A percentile compares a stretch with the other conserved stretches of the same genome.
phyloP scores from a whole-genome alignment of 2,888 invertebrate genomes.

The Drosophila histrio region DNA sequence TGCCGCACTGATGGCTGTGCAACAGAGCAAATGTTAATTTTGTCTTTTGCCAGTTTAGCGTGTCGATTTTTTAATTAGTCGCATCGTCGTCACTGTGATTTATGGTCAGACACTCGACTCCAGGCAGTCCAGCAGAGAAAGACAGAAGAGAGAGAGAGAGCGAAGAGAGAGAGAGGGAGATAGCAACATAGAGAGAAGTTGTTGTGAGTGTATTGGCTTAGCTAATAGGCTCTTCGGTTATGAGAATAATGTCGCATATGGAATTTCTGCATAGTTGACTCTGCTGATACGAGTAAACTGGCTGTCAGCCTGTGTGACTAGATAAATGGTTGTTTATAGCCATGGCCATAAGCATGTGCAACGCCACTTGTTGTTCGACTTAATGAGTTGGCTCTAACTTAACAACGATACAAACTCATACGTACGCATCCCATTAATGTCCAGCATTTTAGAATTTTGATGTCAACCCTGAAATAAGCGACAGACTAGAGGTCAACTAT shows the following conservation, averaged over 20 bases:
- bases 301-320: slow-evolving; percentile 15
- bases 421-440: slow-evolving; percentile 8
- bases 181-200: slow-evolving; percentile 51
- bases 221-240: slow-evolving; percentile 73
- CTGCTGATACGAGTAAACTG: slow-evolving; percentile 37
- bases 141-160: neutral
- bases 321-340: slow-evolving; percentile 65
- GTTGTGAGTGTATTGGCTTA: slow-evolving; percentile 66
- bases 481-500: slow-evolving; percentile 52
- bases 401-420: slow-evolving; percentile 6
- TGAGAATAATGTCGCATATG: slow-evolving; percentile 76
- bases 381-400: slow-evolving; percentile 66
- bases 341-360: slow-evolving; percentile 52
- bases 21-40: slow-evolving; percentile 73
- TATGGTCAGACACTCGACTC: slow-evolving; percentile 55
- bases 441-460: slow-evolving; percentile 57
- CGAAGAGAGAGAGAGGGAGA: neutral
- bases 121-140: slow-evolving; percentile 2
- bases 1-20: neutral
- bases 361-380: slow-evolving; percentile 48
- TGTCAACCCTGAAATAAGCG: slow-evolving; percentile 45
- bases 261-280: slow-evolving; percentile 68
- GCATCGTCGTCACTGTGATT: slow-evolving; percentile 77
- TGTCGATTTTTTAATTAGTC: slow-evolving; percentile 81
- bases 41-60: slow-evolving; percentile 79